phyloP scores from a whole-genome alignment of 2,113 vertebrate species.

The Pleuronectes platessa region DNA sequence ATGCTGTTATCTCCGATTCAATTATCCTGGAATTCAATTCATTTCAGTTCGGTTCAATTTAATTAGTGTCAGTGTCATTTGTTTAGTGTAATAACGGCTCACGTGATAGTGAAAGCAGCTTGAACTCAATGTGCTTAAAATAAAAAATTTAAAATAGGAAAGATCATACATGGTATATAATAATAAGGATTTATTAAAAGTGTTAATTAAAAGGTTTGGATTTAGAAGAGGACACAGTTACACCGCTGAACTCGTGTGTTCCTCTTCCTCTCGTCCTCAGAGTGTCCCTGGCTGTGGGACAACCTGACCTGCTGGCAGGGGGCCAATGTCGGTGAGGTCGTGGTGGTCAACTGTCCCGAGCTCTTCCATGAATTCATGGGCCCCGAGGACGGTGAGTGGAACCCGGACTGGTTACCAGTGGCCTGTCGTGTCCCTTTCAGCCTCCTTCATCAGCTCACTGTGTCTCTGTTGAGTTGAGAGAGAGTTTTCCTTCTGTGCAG shows the following conservation, averaged over 20 bases:
- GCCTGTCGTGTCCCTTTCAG: neutral
- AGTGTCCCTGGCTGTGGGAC: slow-evolving; percentile 95
- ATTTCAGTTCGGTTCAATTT: neutral
- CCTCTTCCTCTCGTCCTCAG: slow-evolving; percentile 63
- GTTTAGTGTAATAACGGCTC: neutral
- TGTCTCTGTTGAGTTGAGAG: neutral
- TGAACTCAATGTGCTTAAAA: no score
- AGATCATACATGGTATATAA: no score
- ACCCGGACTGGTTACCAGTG: neutral
- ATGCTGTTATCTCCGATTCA: neutral
- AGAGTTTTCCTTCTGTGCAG: slow-evolving; percentile 59
- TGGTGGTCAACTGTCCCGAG: slow-evolving; percentile 90
- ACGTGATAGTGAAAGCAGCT: neutral
- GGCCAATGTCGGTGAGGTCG: slow-evolving; percentile 86
- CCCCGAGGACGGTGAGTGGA: slow-evolving; percentile 88
- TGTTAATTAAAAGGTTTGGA: no score
- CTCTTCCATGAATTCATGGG: slow-evolving; percentile 88
- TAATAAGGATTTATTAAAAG: no score
- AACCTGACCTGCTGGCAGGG: slow-evolving; percentile 97
- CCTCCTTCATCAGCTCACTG: neutral
- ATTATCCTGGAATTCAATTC: neutral
- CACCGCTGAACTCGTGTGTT: neutral
- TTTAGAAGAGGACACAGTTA: no score
- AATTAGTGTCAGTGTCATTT: neutral
- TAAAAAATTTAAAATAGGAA: no score